These are phyloP conservation scores for Plemyria rubiginata DNA, from an alignment of 2,888 invertebrate species.

Conservation along the genomic window DNA sequence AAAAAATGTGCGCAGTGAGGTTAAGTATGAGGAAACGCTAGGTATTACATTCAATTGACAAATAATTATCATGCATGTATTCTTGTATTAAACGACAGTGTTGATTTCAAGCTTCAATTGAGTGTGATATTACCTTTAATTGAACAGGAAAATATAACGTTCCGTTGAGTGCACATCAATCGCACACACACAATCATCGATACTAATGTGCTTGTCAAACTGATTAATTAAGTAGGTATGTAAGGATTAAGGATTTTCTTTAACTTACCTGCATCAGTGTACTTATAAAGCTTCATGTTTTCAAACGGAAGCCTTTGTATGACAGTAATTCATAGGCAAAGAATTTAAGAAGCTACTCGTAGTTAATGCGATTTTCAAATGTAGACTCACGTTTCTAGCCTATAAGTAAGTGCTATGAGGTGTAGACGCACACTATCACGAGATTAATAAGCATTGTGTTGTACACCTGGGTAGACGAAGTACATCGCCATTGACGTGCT, in stretches of 20 bases:
- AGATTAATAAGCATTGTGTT: conserved; percentile 38
- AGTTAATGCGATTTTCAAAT: conserved; percentile 38
- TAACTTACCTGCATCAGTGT: background rate
- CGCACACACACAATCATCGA: conserved; percentile 1
- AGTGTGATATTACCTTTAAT: background rate
- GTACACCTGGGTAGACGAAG: conserved; percentile 43
- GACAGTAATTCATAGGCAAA: background rate
- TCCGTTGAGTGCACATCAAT: conserved; percentile 11
- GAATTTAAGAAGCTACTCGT: background rate
- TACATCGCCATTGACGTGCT: conserved; percentile 64
- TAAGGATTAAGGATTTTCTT: no score
- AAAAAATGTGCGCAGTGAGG: background rate
- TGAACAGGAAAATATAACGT: conserved; percentile 5
- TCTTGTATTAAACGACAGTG: background rate
- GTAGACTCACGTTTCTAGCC: conserved; percentile 34
- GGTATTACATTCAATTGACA: background rate
- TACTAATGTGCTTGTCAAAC: background rate
- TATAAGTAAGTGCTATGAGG: no score
- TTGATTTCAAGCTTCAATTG: conserved; percentile 1
- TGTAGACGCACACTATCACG: conserved; percentile 35
- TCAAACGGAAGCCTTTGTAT: background rate
- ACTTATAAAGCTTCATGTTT: background rate
- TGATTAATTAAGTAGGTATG: background rate
- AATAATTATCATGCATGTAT: no score
- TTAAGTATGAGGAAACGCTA: background rate